phyloP scores from a whole-genome alignment of 2,888 invertebrate species.

The Empis livida region DNA sequence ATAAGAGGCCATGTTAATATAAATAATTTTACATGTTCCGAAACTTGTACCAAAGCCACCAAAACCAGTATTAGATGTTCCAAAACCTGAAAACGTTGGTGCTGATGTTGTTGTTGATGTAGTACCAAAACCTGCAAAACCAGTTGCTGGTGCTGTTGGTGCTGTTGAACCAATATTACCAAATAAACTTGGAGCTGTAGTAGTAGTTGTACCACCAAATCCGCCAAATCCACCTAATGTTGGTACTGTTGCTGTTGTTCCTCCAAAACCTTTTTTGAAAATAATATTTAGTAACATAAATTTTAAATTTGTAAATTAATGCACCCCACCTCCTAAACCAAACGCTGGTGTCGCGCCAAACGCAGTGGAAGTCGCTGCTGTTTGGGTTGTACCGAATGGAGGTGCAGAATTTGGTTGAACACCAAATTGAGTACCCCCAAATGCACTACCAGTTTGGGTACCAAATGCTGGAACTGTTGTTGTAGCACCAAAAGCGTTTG shows the following conservation, averaged over 20 bases:
- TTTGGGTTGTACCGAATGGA: conserved; percentile 19
- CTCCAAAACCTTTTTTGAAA: conserved; percentile 30
- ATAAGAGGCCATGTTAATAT: background rate
- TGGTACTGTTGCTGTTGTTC: conserved; percentile 13
- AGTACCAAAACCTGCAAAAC: conserved; percentile 28
- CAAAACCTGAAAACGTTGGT: conserved; percentile 37
- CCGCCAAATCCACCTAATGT: conserved; percentile 34
- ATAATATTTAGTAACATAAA: too few species aligned
- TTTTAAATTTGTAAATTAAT: conserved; percentile 41
- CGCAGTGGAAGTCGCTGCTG: conserved; percentile 20
- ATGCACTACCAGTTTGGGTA: conserved; percentile 23
- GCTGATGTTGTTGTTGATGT: conserved; percentile 25
- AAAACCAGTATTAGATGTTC: conserved; percentile 24
- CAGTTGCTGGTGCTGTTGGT: conserved; percentile 18
- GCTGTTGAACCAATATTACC: conserved; percentile 30
- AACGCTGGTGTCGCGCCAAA: conserved; percentile 27
- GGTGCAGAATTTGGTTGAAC: conserved; percentile 17
- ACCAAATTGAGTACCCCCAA: conserved; percentile 20
- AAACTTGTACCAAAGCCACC: conserved; percentile 35
- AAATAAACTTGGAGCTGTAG: conserved; percentile 21
- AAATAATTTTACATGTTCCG: conserved; percentile 14
- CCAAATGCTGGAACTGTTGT: conserved; percentile 19
- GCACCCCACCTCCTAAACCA: conserved; percentile 27
- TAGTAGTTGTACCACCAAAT: conserved; percentile 37
- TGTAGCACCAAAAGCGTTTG: conserved; percentile 7